Evolutionary conservation across 2,888 invertebrate species (phyloP).

Genomic region (Trypoxylon attenuatum): DNA sequence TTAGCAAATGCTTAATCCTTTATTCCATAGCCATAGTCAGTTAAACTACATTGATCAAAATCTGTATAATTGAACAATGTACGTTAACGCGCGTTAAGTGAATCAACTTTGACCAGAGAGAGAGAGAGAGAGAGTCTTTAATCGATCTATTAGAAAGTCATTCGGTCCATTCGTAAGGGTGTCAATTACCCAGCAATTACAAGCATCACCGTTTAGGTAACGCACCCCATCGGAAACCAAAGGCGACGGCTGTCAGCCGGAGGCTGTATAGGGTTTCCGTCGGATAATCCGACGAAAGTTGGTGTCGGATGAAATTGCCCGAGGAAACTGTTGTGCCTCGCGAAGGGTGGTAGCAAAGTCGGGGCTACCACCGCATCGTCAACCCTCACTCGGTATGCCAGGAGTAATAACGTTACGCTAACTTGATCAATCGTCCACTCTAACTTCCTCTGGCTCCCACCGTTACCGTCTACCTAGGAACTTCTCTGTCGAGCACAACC

Average conservation of each 20-base stretch:
- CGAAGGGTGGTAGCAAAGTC: constrained; percentile 24
- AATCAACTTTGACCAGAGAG: too few relatives aligned
- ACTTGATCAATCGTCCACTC: constrained; percentile 68
- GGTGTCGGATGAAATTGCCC: constrained; percentile 70
- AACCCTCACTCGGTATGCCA: constrained; percentile 58
- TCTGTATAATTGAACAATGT: too few relatives aligned
- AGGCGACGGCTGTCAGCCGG: constrained; percentile 14
- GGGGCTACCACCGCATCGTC: constrained; percentile 45
- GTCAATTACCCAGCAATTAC: constrained; percentile 39
- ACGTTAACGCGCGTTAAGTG: too few relatives aligned
- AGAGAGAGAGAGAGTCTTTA: too few relatives aligned
- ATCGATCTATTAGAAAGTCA: constrained; percentile 15
- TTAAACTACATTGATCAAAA: too few relatives aligned
- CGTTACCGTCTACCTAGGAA: constrained; percentile 25
- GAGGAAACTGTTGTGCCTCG: constrained; percentile 53
- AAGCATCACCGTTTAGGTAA: constrained; percentile 6
- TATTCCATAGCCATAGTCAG: too few relatives aligned
- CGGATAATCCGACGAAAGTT: constrained; percentile 67
- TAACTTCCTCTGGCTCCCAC: constrained; percentile 17
- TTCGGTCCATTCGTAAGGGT: constrained; percentile 20
- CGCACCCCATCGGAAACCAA: constrained; percentile 18
- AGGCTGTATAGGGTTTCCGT: constrained; percentile 47
- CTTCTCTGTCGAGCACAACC: constrained; percentile 53
- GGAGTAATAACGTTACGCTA: constrained; percentile 69
- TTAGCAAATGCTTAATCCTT: too few relatives aligned